Evolutionary conservation across 1,140 invertebrate genomes (phyloP).

Genomic region (Antheraea mylitta): DNA sequence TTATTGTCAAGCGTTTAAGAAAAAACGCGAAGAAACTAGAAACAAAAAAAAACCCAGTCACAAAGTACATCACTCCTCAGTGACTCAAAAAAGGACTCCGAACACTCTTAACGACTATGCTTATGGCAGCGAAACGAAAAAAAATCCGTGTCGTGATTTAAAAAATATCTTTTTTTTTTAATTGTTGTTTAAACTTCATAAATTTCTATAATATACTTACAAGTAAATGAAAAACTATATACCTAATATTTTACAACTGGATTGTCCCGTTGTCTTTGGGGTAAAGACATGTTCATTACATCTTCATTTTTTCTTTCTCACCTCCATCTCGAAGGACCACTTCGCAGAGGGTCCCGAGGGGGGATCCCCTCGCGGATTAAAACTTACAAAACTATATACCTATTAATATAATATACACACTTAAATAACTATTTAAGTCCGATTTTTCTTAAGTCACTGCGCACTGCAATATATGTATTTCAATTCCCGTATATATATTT

Average conservation of each 20-base stretch:
- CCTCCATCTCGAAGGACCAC: no score
- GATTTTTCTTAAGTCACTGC: not conserved
- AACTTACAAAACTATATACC: not conserved
- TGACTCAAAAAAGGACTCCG: conserved; percentile 42
- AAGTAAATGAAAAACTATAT: conserved; percentile 39
- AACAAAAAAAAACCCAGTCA: conserved; percentile 1
- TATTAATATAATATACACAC: conserved; percentile 2
- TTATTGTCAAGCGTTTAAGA: conserved; percentile 51
- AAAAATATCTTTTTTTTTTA: conserved; percentile 57
- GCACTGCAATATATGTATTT: not conserved
- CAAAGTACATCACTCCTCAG: not conserved
- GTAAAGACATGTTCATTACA: conserved; percentile 2
- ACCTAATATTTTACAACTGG: conserved; percentile 59
- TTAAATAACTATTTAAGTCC: not conserved
- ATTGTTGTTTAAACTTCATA: conserved; percentile 34
- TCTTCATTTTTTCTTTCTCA: not conserved
- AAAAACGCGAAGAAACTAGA: conserved; percentile 18
- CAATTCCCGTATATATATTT: not conserved
- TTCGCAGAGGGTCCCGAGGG: no score
- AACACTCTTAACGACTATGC: conserved; percentile 44
- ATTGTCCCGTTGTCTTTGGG: conserved; percentile 42
- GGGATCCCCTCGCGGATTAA: not conserved
- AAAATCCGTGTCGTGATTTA: conserved; percentile 39
- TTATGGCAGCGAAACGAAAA: conserved; percentile 67
- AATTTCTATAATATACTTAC: conserved; percentile 53